A percentile compares a stretch with the other conserved stretches of the same genome.
Conservation (phyloP, 2,113 vertebrate species). For the Epinephelus cyanopodus region DNA sequence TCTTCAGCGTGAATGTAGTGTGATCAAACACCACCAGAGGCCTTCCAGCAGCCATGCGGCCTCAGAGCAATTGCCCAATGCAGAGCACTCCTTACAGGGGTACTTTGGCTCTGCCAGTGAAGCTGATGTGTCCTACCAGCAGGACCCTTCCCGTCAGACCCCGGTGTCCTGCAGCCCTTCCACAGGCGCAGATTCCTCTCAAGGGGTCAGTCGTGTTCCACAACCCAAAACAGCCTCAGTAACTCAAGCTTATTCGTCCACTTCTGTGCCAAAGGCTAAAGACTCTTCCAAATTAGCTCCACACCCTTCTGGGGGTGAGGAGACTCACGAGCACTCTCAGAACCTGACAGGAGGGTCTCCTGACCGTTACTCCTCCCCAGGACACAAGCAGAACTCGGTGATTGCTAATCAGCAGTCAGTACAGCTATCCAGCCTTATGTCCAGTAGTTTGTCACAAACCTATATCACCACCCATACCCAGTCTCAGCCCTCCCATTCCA, state of each 20-base stretch:
- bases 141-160: constrained; percentile 90
- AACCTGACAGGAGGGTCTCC: constrained; percentile 87
- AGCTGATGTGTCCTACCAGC: constrained; percentile 90
- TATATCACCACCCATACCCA: constrained; percentile 91
- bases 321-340: constrained; percentile 88
- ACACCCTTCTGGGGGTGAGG: constrained; percentile 85
- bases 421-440: constrained; percentile 92
- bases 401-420: constrained; percentile 94
- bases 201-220: constrained; percentile 88
- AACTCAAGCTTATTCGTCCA: constrained; percentile 89
- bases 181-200: constrained; percentile 86
- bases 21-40: constrained; percentile 99
- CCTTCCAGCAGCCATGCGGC: constrained; percentile 94
- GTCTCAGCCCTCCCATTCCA: constrained; percentile 89
- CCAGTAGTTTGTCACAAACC: constrained; percentile 91
- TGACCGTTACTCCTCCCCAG: constrained; percentile 91
- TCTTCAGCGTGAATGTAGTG: constrained; percentile 99
- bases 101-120: constrained; percentile 88
- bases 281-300: constrained; percentile 89
- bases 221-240: constrained; percentile 87
- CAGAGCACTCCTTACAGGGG: constrained; percentile 93
- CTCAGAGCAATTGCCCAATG: constrained; percentile 91
- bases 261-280: constrained; percentile 88
- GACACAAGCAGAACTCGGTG: constrained; percentile 93
- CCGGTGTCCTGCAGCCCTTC: constrained; percentile 90